phyloP scores from a whole-genome alignment of 2,888 invertebrate species.

The Xestobium rufovillosum region DNA sequence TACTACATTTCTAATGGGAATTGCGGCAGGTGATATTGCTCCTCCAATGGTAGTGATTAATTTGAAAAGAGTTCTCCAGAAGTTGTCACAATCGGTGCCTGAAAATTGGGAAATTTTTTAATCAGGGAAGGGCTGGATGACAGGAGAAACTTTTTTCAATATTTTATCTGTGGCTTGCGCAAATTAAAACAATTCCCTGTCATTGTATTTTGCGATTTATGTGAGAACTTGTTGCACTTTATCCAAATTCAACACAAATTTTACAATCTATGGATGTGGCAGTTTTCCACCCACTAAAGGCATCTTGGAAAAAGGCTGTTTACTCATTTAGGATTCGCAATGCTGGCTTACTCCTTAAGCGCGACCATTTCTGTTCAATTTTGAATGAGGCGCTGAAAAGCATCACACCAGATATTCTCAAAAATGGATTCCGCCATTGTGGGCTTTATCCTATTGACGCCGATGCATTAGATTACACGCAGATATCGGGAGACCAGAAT shows the following conservation, averaged over 20 bases:
- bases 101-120: too few relatives aligned
- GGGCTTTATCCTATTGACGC: not conserved
- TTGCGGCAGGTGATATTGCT: slow-evolving; percentile 1
- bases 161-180: slow-evolving; percentile 2
- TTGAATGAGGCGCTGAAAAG: slow-evolving; percentile 3
- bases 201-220: slow-evolving; percentile 1
- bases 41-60: not conserved
- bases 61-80: slow-evolving; percentile 1
- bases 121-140: not conserved
- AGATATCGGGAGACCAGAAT: slow-evolving; percentile 1
- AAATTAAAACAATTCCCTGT: slow-evolving; percentile 1
- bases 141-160: not conserved
- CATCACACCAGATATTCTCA: too few relatives aligned
- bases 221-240: too few relatives aligned
- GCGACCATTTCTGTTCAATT: not conserved
- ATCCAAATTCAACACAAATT: too few relatives aligned
- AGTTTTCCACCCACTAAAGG: too few relatives aligned
- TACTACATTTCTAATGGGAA: slow-evolving; percentile 13
- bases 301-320: too few relatives aligned
- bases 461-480: slow-evolving; percentile 1
- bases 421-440: too few relatives aligned
- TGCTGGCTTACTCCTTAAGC: slow-evolving; percentile 1
- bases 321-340: too few relatives aligned
- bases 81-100: not conserved
- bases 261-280: too few relatives aligned